phyloP scores from a whole-genome alignment of 2,113 vertebrate genomes.

The Apeltes quadracus region DNA sequence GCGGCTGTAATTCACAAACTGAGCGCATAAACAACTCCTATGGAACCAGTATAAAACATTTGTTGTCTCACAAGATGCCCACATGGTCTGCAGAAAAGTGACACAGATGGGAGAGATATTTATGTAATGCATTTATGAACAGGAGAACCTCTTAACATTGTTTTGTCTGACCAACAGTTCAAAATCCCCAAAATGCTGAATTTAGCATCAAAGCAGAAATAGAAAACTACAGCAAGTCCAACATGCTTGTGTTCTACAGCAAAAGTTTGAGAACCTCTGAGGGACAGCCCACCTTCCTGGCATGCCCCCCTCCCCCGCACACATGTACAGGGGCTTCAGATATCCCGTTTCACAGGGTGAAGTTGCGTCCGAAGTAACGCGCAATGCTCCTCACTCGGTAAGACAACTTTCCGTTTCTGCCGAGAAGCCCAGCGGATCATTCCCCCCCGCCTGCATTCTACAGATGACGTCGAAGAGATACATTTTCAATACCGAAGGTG shows the following conservation, averaged over 20 bases:
- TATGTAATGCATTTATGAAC: too few relatives aligned
- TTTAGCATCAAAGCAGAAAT: neutral
- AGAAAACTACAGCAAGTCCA: neutral
- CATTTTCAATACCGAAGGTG: neutral
- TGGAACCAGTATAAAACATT: neutral
- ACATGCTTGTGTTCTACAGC: neutral
- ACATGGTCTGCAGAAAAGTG: neutral
- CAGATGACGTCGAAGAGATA: neutral
- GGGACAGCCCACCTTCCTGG: slow-evolving; percentile 26
- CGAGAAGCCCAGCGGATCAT: neutral
- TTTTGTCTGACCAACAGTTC: neutral
- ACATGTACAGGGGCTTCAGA: slow-evolving; percentile 34
- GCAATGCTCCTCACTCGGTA: slow-evolving; percentile 20
- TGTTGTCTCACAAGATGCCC: neutral
- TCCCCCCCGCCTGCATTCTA: slow-evolving; percentile 2
- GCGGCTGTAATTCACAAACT: neutral
- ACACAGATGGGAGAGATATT: too few relatives aligned
- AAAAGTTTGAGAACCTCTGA: slow-evolving; percentile 31
- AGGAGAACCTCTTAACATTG: too few relatives aligned
- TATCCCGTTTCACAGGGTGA: slow-evolving; percentile 33
- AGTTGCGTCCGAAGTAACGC: slow-evolving; percentile 31
- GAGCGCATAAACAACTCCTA: neutral
- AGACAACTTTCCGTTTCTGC: neutral
- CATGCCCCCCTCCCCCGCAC: neutral
- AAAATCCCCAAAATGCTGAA: neutral